phyloP scores from a whole-genome alignment of 2,113 vertebrate genomes.

The Deroptyus accipitrinus region DNA sequence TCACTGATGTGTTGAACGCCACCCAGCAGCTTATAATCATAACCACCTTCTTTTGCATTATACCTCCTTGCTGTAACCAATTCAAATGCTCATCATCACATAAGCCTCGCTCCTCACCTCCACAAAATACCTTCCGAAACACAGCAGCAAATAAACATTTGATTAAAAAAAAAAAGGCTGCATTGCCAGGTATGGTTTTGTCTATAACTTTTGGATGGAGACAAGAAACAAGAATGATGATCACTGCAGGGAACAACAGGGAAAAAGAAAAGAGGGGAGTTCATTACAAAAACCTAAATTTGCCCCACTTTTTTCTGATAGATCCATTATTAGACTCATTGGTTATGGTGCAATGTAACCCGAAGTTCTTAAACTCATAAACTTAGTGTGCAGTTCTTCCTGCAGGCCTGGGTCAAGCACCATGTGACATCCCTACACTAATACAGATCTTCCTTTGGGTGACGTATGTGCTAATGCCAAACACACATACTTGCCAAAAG shows the following conservation, averaged over 20 bases:
- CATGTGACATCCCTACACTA: not conserved
- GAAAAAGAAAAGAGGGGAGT: not conserved
- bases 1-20: constrained; percentile 1
- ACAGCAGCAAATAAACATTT: not conserved
- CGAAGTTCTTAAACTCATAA: not conserved
- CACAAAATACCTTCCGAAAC: not conserved
- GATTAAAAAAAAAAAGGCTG: not conserved
- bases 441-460: not conserved
- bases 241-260: not conserved
- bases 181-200: accelerated
- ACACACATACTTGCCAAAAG: not conserved
- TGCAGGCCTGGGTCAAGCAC: not conserved
- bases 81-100: not conserved
- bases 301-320: not conserved
- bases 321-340: not conserved
- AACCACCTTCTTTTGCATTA: not conserved
- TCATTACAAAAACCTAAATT: not conserved
- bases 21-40: not conserved
- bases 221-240: not conserved
- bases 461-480: not conserved
- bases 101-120: not conserved
- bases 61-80: not conserved
- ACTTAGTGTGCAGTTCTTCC: not conserved
- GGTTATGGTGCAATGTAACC: not conserved
- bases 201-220: not conserved